Evolutionary conservation across 2,888 invertebrate genomes (phyloP).

Genomic region (Coenonympha glycerion): DNA sequence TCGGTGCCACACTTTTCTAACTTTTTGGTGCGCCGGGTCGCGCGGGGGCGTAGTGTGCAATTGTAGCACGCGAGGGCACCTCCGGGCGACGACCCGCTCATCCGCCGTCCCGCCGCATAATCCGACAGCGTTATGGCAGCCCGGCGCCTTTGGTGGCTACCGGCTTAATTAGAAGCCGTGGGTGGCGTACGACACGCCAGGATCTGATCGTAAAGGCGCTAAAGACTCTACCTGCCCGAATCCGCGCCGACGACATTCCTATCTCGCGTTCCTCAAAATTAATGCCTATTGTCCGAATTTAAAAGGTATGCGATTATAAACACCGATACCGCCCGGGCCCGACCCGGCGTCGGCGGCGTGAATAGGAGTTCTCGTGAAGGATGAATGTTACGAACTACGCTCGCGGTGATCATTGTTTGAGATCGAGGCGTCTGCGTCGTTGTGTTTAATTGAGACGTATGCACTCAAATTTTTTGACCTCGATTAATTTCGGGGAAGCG

Average conservation of each 20-base stretch:
- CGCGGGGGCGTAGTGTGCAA: slow-evolving; percentile 69
- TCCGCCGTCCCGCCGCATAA: slow-evolving; percentile 59
- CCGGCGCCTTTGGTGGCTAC: slow-evolving; percentile 71
- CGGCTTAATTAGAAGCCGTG: slow-evolving; percentile 71
- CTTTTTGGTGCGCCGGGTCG: slow-evolving; percentile 65
- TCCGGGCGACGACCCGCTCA: slow-evolving; percentile 63
- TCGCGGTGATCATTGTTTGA: slow-evolving; percentile 28
- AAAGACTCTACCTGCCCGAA: slow-evolving; percentile 70
- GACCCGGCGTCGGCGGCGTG: slow-evolving; percentile 18
- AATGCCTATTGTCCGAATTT: slow-evolving; percentile 62
- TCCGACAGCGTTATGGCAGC: slow-evolving; percentile 68
- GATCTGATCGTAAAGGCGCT: slow-evolving; percentile 74
- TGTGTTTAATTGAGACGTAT: slow-evolving; percentile 69
- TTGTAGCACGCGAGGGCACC: slow-evolving; percentile 70
- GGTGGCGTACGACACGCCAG: slow-evolving; percentile 74
- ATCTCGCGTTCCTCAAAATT: slow-evolving; percentile 65
- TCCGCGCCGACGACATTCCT: slow-evolving; percentile 65
- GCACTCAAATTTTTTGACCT: slow-evolving; percentile 71
- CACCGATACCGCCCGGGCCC: slow-evolving; percentile 22
- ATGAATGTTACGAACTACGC: slow-evolving; percentile 28
- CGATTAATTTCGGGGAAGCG: slow-evolving; percentile 72
- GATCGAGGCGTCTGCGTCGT: slow-evolving; percentile 33
- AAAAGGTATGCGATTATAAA: slow-evolving; percentile 29
- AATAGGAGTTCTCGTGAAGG: slow-evolving; percentile 17
- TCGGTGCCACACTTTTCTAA: slow-evolving; percentile 63